These are phyloP conservation scores for Hippocampus zosterae DNA, from an alignment of 2,113 vertebrate genomes.

Conservation along the genomic window DNA sequence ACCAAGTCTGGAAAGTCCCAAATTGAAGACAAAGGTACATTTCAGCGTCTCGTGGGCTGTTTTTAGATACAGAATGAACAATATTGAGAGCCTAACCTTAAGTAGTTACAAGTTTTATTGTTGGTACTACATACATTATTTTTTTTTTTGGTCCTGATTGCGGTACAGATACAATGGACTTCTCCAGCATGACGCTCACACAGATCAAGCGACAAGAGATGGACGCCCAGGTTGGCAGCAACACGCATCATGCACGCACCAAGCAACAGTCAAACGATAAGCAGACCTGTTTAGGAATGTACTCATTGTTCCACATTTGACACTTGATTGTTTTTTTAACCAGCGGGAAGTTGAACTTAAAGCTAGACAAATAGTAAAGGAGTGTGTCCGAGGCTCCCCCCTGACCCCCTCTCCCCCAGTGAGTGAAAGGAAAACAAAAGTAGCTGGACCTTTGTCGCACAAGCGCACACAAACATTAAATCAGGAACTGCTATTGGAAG, in stretches of 20 bases:
- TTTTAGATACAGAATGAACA: background rate
- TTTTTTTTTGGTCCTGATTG: background rate
- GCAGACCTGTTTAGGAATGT: slow-evolving; percentile 1
- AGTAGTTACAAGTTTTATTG: background rate
- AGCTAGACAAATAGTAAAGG: background rate
- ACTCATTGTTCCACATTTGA: slow-evolving; percentile 8
- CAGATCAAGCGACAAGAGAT: slow-evolving; percentile 98
- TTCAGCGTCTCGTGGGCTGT: background rate
- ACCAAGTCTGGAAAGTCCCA: slow-evolving; percentile 90
- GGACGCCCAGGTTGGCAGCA: slow-evolving; percentile 86
- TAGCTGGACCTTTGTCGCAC: slow-evolving; percentile 27
- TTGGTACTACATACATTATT: background rate
- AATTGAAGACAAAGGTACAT: slow-evolving; percentile 83
- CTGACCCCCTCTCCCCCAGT: background rate
- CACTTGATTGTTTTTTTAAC: slow-evolving; percentile 10
- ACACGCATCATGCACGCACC: too few species aligned
- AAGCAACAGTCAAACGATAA: background rate
- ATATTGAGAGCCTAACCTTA: background rate
- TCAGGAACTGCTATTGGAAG: slow-evolving; percentile 19
- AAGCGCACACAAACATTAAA: slow-evolving; percentile 7
- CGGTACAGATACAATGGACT: slow-evolving; percentile 89
- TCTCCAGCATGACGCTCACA: slow-evolving; percentile 91
- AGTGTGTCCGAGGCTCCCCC: slow-evolving; percentile 7
- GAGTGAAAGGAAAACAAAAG: slow-evolving; percentile 30
- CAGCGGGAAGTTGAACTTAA: slow-evolving; percentile 7